These are phyloP conservation scores for Ceraclea dissimilis DNA, from an alignment of 2,888 invertebrate genomes.

Conservation along the genomic window DNA sequence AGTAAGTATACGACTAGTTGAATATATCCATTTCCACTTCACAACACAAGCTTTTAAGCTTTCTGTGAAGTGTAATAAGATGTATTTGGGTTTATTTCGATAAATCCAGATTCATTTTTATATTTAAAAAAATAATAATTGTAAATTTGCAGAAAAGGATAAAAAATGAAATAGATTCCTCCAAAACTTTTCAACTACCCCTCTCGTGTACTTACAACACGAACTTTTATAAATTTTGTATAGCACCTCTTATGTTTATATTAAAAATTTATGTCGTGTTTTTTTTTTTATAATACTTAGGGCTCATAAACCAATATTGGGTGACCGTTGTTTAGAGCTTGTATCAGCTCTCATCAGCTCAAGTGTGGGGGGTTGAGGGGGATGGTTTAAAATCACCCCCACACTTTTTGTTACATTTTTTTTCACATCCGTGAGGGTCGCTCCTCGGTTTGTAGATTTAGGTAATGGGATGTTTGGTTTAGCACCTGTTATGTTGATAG, in stretches of 20 bases:
- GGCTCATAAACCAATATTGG: conserved; percentile 26
- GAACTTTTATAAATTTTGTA: conserved; percentile 10
- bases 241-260: conserved; percentile 25
- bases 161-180: no score
- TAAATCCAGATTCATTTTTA: no score
- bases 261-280: conserved; percentile 25
- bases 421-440: neutral
- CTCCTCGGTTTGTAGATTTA: neutral
- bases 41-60: no score
- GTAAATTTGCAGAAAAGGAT: no score
- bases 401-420: neutral
- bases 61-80: no score
- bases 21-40: no score
- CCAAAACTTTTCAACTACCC: neutral
- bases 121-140: no score
- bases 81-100: no score
- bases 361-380: conserved; percentile 4
- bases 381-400: neutral
- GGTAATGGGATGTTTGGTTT: neutral
- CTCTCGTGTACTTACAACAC: neutral
- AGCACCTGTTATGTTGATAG: neutral
- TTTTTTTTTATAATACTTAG: conserved; percentile 8
- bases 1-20: no score
- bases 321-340: neutral
- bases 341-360: neutral